These are phyloP conservation scores for Nephrotoma flavescens DNA, from an alignment of 2,888 invertebrate species.

Conservation along the genomic window DNA sequence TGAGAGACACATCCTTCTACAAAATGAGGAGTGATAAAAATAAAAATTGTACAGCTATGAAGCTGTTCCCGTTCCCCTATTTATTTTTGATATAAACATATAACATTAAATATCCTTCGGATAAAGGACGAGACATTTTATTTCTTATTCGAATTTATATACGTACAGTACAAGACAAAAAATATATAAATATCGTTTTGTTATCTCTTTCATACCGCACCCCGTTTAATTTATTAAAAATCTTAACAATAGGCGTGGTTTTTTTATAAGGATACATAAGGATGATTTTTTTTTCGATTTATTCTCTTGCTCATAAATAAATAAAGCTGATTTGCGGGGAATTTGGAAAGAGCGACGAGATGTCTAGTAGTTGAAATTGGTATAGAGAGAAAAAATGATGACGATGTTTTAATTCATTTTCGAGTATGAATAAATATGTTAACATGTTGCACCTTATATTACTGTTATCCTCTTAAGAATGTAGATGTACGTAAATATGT, in stretches of 20 bases:
- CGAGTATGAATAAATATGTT: not conserved
- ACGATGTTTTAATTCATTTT: not conserved
- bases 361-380: not conserved
- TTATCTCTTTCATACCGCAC: not conserved
- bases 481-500: not conserved
- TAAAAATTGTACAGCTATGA: not conserved
- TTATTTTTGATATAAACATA: not conserved
- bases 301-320: not conserved
- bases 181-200: not conserved
- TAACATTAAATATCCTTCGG: not conserved
- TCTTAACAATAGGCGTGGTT: conserved; percentile 1
- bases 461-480: not conserved
- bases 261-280: not conserved
- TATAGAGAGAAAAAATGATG: not conserved
- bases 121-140: not conserved
- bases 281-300: not conserved
- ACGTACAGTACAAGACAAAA: not conserved
- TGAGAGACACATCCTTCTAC: not conserved
- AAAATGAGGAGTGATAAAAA: not conserved
- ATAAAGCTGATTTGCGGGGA: not conserved
- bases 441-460: not conserved
- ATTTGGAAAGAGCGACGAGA: not conserved
- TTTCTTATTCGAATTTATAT: conserved; percentile 1
- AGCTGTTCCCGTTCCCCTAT: not conserved
- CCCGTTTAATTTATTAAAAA: not conserved